These are phyloP conservation scores for Sebastes variabilis DNA, from an alignment of 2,797 vertebrate species.

Conservation along the genomic window DNA sequence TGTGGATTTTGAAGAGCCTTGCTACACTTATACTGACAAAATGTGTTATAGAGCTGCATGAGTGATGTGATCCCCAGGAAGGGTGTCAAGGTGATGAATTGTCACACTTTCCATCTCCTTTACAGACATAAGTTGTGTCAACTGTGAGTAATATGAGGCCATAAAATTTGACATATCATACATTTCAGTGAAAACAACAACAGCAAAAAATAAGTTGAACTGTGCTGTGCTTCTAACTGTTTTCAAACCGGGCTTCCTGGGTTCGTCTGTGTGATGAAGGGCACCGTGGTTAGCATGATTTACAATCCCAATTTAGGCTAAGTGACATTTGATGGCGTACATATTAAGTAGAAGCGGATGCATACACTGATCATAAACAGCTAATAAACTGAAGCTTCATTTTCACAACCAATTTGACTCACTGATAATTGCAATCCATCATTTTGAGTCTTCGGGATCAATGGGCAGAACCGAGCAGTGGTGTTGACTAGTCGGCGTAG, in stretches of 20 bases:
- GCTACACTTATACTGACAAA: constrained; percentile 10
- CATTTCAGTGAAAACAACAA: constrained; percentile 40
- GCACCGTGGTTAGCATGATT: constrained; percentile 22
- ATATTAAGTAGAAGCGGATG: constrained; percentile 45
- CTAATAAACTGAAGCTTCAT: constrained; percentile 43
- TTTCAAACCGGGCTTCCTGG: neutral
- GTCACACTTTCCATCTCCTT: constrained; percentile 36
- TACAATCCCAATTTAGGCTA: constrained; percentile 36
- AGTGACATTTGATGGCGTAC: constrained; percentile 36
- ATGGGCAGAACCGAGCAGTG: constrained; percentile 46
- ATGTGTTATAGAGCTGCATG: constrained; percentile 26
- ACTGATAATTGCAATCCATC: constrained; percentile 66
- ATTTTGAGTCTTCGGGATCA: constrained; percentile 53
- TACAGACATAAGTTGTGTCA: constrained; percentile 45
- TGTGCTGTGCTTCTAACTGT: neutral
- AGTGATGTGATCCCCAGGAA: constrained; percentile 43
- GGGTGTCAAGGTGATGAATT: constrained; percentile 43
- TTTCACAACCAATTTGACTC: constrained; percentile 63
- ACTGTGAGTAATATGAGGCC: constrained; percentile 47
- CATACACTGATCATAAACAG: constrained; percentile 38
- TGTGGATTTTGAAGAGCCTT: constrained; percentile 2
- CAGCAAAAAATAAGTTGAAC: constrained; percentile 9
- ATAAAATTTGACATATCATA: constrained; percentile 23
- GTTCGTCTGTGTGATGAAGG: neutral
- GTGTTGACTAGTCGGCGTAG: constrained; percentile 35